A percentile compares a stretch with the other conserved stretches of the same genome.
Conservation (phyloP, 2,113 vertebrate genomes). For the Amazona vittata region DNA sequence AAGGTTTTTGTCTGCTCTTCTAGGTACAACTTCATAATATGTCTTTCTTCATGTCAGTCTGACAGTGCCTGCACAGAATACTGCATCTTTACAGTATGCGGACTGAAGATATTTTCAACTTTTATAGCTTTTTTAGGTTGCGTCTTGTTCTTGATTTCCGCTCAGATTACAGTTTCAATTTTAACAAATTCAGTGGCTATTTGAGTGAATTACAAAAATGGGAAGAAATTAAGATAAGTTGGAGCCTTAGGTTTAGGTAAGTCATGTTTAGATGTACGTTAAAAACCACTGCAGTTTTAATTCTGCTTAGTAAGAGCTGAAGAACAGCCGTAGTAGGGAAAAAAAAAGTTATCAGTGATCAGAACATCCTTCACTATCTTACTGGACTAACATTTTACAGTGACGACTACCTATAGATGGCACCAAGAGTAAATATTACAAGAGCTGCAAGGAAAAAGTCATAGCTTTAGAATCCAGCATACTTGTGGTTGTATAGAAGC, state of each 20-base stretch:
- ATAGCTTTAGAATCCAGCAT: neutral
- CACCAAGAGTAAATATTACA: constrained; percentile 19
- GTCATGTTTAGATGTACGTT: neutral
- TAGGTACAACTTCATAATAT: neutral
- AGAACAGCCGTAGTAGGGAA: neutral
- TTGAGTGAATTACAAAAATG: neutral
- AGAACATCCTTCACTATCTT: neutral
- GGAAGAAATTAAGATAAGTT: neutral
- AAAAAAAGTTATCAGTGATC: neutral
- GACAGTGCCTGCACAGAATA: neutral
- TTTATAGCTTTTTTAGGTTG: neutral
- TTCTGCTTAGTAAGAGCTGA: neutral
- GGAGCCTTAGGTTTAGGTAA: neutral
- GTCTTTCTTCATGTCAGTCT: neutral
- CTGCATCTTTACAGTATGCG: neutral
- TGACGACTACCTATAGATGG: constrained; percentile 29
- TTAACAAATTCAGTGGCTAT: neutral
- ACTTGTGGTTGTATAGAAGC: neutral
- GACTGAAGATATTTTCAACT: neutral
- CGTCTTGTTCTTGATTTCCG: neutral
- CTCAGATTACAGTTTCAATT: neutral
- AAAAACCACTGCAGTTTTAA: neutral
- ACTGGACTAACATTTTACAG: neutral
- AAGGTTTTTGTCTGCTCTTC: neutral
- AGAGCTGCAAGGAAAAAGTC: neutral